Conservation (phyloP, 2,113 vertebrate species). For the Onychorhynchus coronatus region DNA sequence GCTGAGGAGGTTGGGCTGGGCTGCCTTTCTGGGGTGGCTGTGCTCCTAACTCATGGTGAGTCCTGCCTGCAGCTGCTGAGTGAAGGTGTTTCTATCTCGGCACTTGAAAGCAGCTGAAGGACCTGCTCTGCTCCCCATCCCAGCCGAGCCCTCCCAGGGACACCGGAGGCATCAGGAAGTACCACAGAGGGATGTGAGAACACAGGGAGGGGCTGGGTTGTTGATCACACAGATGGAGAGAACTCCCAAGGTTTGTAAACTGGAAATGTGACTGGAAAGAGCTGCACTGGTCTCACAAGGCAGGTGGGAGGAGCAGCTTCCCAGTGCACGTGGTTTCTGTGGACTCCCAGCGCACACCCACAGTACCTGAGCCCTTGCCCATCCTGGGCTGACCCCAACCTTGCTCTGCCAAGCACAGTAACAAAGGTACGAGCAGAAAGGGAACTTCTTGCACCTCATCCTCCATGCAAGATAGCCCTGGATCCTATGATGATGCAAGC, state of each 20-base stretch:
- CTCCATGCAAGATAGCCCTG: neutral
- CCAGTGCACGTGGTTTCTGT: accelerated
- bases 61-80: neutral
- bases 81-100: neutral
- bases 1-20: too few species aligned
- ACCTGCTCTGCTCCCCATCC: neutral
- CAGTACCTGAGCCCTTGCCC: neutral
- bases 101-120: neutral
- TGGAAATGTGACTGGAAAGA: neutral
- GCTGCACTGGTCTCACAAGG: neutral
- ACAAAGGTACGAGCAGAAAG: neutral
- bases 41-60: neutral
- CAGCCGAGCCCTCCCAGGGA: neutral
- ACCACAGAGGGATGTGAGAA: neutral
- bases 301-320: neutral
- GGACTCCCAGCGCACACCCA: neutral
- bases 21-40: neutral
- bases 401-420: neutral
- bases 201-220: neutral
- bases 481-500: neutral
- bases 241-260: neutral
- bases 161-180: neutral
- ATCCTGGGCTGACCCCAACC: neutral
- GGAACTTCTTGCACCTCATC: neutral
- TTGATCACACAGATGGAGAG: neutral